Evolutionary conservation across 2,113 vertebrate genomes (phyloP).

Genomic region (Hemiscyllium ocellatum): DNA sequence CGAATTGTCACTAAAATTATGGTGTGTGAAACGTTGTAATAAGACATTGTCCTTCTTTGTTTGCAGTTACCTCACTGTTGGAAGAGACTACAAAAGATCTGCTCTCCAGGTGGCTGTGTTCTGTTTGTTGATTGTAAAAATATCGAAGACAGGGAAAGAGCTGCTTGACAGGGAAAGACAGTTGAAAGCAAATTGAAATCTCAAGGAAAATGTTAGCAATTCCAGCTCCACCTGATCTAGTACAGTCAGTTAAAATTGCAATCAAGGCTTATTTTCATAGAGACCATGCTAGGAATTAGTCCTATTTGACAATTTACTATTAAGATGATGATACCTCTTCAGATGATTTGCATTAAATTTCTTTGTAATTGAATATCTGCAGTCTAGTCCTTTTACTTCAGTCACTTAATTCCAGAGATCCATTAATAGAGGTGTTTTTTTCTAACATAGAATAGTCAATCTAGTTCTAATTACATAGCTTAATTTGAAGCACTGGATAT

Average conservation of each 20-base stretch:
- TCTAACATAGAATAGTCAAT: neutral
- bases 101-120: neutral
- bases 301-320: neutral
- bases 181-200: neutral
- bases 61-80: neutral
- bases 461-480: conserved; percentile 9
- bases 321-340: neutral
- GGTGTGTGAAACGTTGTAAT: neutral
- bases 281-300: neutral
- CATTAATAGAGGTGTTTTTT: neutral
- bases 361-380: neutral
- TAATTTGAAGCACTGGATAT: neutral
- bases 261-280: neutral
- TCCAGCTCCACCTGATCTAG: neutral
- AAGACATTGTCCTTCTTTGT: neutral
- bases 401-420: conserved; percentile 6
- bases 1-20: neutral
- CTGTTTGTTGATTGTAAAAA: neutral
- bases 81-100: neutral
- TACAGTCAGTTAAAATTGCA: neutral
- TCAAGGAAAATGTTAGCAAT: neutral
- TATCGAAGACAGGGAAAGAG: neutral
- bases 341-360: neutral
- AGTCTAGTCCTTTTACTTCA: conserved; percentile 17
- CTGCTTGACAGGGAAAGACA: neutral